Evolutionary conservation across 2,888 invertebrate genomes (phyloP).

Genomic region (Tachina lurida): DNA sequence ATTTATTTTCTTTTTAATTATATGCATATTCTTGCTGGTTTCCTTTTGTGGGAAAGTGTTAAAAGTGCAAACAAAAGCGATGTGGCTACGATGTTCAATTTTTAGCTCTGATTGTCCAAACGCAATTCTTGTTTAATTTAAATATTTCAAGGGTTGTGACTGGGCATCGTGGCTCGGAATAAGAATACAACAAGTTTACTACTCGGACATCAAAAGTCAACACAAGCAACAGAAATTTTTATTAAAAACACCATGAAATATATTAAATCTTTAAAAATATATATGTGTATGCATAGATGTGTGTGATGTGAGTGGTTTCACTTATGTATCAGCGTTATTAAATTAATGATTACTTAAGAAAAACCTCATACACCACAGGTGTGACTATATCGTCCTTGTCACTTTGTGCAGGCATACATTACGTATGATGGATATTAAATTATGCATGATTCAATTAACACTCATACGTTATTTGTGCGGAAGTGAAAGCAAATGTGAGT

Average conservation of each 20-base stretch:
- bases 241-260: neutral
- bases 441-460: slow-evolving; percentile 59
- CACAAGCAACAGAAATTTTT: neutral
- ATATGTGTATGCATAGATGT: too few relatives aligned
- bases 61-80: slow-evolving; percentile 16
- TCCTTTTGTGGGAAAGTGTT: neutral
- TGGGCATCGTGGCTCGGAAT: slow-evolving; percentile 84
- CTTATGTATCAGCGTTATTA: slow-evolving; percentile 8
- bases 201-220: slow-evolving; percentile 18
- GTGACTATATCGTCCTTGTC: slow-evolving; percentile 31
- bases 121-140: slow-evolving; percentile 83
- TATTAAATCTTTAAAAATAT: neutral
- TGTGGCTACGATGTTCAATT: slow-evolving; percentile 78
- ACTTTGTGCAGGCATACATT: slow-evolving; percentile 6
- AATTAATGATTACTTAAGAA: slow-evolving; percentile 48
- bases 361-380: slow-evolving; percentile 27
- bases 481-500: neutral
- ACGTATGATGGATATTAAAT: slow-evolving; percentile 56
- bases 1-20: slow-evolving; percentile 14
- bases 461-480: slow-evolving; percentile 28
- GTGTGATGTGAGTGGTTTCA: neutral
- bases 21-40: slow-evolving; percentile 6
- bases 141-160: slow-evolving; percentile 83
- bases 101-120: slow-evolving; percentile 84
- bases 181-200: slow-evolving; percentile 77